These are phyloP conservation scores for Chironex yamaguchii DNA, from an alignment of 30 jellyfish, hydroid and myxozoan species.

Conservation along the genomic window DNA sequence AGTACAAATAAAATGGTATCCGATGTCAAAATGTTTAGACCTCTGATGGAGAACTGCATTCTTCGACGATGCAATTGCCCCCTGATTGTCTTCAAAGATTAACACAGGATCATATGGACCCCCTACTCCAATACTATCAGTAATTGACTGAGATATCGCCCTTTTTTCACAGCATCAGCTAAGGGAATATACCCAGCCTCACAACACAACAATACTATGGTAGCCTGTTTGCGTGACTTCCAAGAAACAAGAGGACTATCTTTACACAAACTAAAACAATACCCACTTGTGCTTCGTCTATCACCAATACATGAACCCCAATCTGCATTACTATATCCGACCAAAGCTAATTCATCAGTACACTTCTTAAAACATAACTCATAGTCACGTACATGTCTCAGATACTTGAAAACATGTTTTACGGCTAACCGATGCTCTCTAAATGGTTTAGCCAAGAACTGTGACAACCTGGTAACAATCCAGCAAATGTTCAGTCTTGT, in stretches of 20 bases:
- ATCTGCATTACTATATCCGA: constrained; percentile 24
- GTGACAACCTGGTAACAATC: constrained; percentile 47
- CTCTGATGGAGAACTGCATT: constrained; percentile 16
- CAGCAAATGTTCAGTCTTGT: constrained; percentile 36
- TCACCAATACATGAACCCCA: constrained; percentile 2
- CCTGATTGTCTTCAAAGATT: constrained; percentile 33
- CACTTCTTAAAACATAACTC: not conserved
- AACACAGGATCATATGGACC: not conserved
- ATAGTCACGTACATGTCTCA: not conserved
- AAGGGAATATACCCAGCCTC: not conserved
- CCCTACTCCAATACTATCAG: not conserved
- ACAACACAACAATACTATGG: not conserved
- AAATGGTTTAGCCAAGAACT: constrained; percentile 3
- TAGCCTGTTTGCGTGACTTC: constrained; percentile 31
- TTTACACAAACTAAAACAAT: not conserved
- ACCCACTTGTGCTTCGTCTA: constrained; percentile 40
- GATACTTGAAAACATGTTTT: not conserved
- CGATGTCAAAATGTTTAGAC: constrained; percentile 26
- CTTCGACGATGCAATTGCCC: constrained; percentile 31
- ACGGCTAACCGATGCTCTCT: constrained; percentile 25
- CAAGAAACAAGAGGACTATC: constrained; percentile 40
- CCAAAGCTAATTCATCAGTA: not conserved
- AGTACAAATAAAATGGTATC: constrained; percentile 4
- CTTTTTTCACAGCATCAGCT: not conserved
- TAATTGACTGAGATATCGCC: not conserved